phyloP scores from a whole-genome alignment of 2,797 vertebrate genomes.

The Siniperca undulata region DNA sequence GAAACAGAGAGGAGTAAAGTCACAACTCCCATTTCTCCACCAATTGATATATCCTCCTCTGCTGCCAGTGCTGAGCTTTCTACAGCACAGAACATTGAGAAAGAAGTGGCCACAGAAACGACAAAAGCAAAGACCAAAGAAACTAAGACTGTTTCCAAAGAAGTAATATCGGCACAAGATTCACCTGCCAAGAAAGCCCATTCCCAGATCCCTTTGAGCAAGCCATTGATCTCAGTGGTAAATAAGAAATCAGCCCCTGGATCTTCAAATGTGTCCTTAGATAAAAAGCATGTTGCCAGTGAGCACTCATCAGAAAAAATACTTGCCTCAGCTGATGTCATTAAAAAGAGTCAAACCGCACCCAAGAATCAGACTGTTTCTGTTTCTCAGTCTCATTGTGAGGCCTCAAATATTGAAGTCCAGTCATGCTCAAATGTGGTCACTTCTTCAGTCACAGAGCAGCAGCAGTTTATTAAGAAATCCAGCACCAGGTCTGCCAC shows the following conservation, averaged over 20 bases:
- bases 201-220: constrained; percentile 77
- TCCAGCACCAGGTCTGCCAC: constrained; percentile 73
- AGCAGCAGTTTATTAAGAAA: constrained; percentile 78
- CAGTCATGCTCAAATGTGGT: constrained; percentile 63
- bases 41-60: constrained; percentile 25
- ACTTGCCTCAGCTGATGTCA: constrained; percentile 38
- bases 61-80: constrained; percentile 34
- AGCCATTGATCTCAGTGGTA: constrained; percentile 73
- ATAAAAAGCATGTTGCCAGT: constrained; percentile 67
- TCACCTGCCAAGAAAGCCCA: constrained; percentile 61
- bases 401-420: constrained; percentile 61
- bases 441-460: constrained; percentile 71
- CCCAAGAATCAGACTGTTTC: constrained; percentile 45
- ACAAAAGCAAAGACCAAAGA: constrained; percentile 59
- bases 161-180: constrained; percentile 48
- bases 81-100: constrained; percentile 41
- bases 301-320: constrained; percentile 55
- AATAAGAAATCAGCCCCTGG: constrained; percentile 76
- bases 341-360: constrained; percentile 62
- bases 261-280: constrained; percentile 56
- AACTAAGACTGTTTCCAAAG: constrained; percentile 52
- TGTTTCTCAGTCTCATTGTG: constrained; percentile 43
- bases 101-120: constrained; percentile 36
- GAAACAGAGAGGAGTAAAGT: constrained; percentile 82
- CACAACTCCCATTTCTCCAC: constrained; percentile 77